Evolutionary conservation across 2,113 vertebrate species (phyloP).

Genomic region (Lampris incognitus): DNA sequence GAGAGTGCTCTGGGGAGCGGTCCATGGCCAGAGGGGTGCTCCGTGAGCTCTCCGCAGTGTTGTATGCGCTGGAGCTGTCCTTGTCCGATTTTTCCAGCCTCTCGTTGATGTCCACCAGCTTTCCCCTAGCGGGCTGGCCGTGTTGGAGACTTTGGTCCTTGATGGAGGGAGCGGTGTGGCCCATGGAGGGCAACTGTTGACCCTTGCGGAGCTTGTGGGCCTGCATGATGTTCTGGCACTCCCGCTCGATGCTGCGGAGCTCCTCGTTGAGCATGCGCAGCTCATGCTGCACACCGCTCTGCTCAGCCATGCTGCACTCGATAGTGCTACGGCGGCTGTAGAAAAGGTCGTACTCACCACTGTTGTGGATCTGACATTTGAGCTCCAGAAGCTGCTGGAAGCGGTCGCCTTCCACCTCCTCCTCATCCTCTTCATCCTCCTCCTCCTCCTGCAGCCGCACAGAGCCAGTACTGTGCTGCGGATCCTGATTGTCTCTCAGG

Average conservation of each 20-base stretch:
- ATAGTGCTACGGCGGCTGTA: conserved; percentile 93
- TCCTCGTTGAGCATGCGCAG: conserved; percentile 96
- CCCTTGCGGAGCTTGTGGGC: conserved; percentile 89
- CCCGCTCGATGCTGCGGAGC: conserved; percentile 93
- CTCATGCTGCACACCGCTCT: conserved; percentile 90
- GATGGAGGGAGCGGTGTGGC: conserved; percentile 59
- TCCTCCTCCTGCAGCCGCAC: conserved; percentile 76
- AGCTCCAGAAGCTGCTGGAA: conserved; percentile 94
- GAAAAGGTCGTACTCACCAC: conserved; percentile 92
- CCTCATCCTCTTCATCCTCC: conserved; percentile 80
- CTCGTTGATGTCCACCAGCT: conserved; percentile 88
- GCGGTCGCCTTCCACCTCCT: conserved; percentile 87
- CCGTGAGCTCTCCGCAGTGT: conserved; percentile 95
- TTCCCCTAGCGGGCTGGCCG: conserved; percentile 81
- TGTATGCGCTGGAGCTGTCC: conserved; percentile 97
- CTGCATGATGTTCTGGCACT: conserved; percentile 98
- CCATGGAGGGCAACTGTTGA: conserved; percentile 81
- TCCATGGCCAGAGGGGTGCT: conserved; percentile 92
- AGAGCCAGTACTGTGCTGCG: conserved; percentile 67
- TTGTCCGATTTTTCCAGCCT: conserved; percentile 95
- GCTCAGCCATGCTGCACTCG: conserved; percentile 86
- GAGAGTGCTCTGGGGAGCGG: conserved; percentile 91
- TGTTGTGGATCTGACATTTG: conserved; percentile 94
- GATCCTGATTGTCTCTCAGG: conserved; percentile 80
- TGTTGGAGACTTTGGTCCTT: conserved; percentile 82